Evolutionary conservation across 1,140 invertebrate genomes (phyloP), one percentile per base, ranked within the genome.

Genomic region (Sinonovacula constricta): DNA sequence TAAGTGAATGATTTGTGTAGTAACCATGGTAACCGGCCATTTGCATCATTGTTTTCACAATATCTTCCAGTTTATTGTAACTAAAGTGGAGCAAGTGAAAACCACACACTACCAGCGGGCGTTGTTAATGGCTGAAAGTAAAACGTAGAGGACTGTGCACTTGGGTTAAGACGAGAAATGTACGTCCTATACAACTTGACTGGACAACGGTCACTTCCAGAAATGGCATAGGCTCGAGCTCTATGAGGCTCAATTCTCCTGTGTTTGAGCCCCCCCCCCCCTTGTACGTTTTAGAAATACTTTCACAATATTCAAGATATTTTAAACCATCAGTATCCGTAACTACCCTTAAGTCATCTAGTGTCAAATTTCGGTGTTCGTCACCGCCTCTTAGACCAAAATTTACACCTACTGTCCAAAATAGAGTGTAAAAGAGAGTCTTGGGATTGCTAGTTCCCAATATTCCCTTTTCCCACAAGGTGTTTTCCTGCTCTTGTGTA

Each of bases 391-490:
- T 4, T 34, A 62, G 7, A 1, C 59, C 59, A 62, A 62, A 62
- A 34, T 62, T 62, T 34, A 62, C 59, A 3, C 59, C 59, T 7
- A 62, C 22, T 33, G 31, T 34, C 59, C 59, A 62, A 62, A 62
- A 62, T 62, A 62, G 5, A 14, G 28, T 62, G 28, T 62, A 2
- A 5, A 62, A n/a, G 1, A 62, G 31, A 34, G 7, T 34, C 5
- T 62, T 15, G 4, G 59, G 59, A n/a, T 34, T 62, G 7, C 22
- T n/a, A 18, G 2, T 62, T 10, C 59, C 59, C 7, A 62, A 34
- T 7, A 62, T 62, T 5, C 59, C 59, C 28, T 62, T 33, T 62
- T 62, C 59, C 30, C 59, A 62, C 31, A n/a, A n/a, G n/a, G n/a
- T n/a, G n/a, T n/a, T n/a, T n/a, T n/a, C n/a, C n/a, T n/a, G n/a